phyloP scores from a whole-genome alignment of 2,888 invertebrate species.

The Eupithecia vulgata region DNA sequence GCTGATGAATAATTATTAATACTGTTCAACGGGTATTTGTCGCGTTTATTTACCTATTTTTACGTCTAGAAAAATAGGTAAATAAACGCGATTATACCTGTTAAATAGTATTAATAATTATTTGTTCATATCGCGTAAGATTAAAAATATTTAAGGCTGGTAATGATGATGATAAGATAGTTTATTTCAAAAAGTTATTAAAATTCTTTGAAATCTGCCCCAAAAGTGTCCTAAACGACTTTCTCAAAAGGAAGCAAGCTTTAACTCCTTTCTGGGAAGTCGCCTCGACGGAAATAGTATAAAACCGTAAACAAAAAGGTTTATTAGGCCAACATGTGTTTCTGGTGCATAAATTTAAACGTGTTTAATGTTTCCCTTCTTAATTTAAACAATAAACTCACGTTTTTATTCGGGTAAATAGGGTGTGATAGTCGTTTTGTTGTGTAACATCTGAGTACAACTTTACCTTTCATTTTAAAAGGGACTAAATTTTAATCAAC shows the following conservation, averaged over 20 bases:
- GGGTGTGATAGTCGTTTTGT: conserved; percentile 21
- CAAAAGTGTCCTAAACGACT: conserved; percentile 6
- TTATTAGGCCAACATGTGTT: conserved; percentile 51
- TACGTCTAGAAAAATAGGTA: too few relatives aligned
- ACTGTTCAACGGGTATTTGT: too few relatives aligned
- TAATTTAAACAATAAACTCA: conserved; percentile 34
- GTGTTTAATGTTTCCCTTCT: conserved; percentile 37
- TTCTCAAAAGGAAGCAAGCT: conserved; percentile 11
- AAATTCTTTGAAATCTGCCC: conserved; percentile 10
- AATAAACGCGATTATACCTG: too few relatives aligned
- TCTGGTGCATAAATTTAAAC: conserved; percentile 38
- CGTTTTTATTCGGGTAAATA: conserved; percentile 26
- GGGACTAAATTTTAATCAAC: background rate
- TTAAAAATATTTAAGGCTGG: too few relatives aligned
- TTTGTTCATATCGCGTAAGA: too few relatives aligned
- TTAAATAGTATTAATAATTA: too few relatives aligned
- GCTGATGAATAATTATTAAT: too few relatives aligned
- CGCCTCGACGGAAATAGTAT: conserved; percentile 42
- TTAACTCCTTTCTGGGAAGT: conserved; percentile 42
- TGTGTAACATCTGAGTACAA: background rate
- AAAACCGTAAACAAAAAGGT: conserved; percentile 51
- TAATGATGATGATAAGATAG: too few relatives aligned
- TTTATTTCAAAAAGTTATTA: background rate
- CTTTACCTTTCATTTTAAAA: conserved; percentile 3
- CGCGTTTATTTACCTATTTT: too few relatives aligned